Percentiles rank a stretch among this genome's conserved stretches.
These are phyloP conservation scores for Ditylenchus weischeri DNA, from an alignment of 2,888 invertebrate genomes.

Conservation along the genomic window DNA sequence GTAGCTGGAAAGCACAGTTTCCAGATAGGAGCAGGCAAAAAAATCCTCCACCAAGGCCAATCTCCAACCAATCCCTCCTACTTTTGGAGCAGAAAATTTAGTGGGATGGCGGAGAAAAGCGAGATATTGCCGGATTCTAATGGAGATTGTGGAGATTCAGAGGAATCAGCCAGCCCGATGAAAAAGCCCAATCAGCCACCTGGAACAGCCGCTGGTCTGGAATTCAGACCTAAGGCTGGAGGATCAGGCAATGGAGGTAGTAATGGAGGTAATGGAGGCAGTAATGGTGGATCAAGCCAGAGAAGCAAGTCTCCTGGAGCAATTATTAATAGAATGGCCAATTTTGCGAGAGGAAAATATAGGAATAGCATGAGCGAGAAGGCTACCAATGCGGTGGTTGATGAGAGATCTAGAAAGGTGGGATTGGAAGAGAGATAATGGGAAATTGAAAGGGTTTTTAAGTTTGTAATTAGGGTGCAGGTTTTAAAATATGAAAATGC, in stretches of 20 bases:
- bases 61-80: neutral
- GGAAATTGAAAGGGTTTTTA: neutral
- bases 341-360: slow-evolving; percentile 53
- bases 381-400: slow-evolving; percentile 29
- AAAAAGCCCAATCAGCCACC: slow-evolving; percentile 21
- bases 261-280: slow-evolving; percentile 25
- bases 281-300: slow-evolving; percentile 10
- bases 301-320: slow-evolving; percentile 57
- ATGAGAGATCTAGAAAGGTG: slow-evolving; percentile 33
- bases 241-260: slow-evolving; percentile 13
- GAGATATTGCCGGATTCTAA: neutral
- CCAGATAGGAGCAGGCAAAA: slow-evolving; percentile 11
- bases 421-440: neutral
- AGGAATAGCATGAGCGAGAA: slow-evolving; percentile 50
- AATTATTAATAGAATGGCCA: slow-evolving; percentile 51
- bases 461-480: too few relatives aligned
- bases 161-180: slow-evolving; percentile 14
- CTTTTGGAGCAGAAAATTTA: neutral
- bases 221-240: slow-evolving; percentile 48
- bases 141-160: slow-evolving; percentile 6
- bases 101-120: neutral
- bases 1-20: slow-evolving; percentile 13
- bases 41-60: slow-evolving; percentile 7
- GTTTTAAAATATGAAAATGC: neutral
- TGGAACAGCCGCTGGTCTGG: slow-evolving; percentile 39